Base-by-base conservation (phyloP, 2,888 invertebrate species). In the Amblyjoppa proteus region DNA sequence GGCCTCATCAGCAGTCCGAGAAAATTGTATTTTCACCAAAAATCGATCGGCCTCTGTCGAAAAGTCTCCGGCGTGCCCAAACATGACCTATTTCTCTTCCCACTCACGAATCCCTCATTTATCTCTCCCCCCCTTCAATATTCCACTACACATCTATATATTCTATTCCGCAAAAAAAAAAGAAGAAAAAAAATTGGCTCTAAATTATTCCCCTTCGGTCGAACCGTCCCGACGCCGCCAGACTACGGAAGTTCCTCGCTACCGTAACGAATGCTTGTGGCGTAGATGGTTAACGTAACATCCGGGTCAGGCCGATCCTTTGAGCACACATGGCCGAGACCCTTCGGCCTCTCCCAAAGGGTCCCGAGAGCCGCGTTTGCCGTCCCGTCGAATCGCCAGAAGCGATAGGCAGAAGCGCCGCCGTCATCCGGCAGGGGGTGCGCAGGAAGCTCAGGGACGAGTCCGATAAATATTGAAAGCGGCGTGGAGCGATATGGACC, bases 391-490 rank as follows among this genome's bases (percentile, higher is more conserved):
- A 64, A n/a, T 64, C 31, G 64, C 64, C 20, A 74, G 81, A 74
- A 58, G 68, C 45, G 68, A 68, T 74, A 31, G 68, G 34, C n/a
- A 38, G 58, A 7, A 74, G 68, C 34, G 34, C 20, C 2, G 4
- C 7, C 28, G 20, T 68, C 25, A 68, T 41, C 66, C 66, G 13
- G 34, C 76, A n/a, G 38, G 61, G 61, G 61, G 61, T 61, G 28
- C 11, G 49, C 66, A 45, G 20, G 53, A 66, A n/a, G 56, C 45
- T n/a, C 71, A 45, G 45, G 66, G 66, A 77, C 41, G 73, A 82
- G 77, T 77, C 31, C 77, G 45, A 82, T 82, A 77, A 82, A 77
- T 82, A 82, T 82, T 82, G 73, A 77, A 77, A 82, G 77, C 70
- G 71, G 76, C 51, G 45, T 3, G 81, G 69, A 49, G 73, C 70